These are phyloP conservation scores for Penaeus indicus DNA, from an alignment of 1,140 invertebrate species.

Conservation along the genomic window DNA sequence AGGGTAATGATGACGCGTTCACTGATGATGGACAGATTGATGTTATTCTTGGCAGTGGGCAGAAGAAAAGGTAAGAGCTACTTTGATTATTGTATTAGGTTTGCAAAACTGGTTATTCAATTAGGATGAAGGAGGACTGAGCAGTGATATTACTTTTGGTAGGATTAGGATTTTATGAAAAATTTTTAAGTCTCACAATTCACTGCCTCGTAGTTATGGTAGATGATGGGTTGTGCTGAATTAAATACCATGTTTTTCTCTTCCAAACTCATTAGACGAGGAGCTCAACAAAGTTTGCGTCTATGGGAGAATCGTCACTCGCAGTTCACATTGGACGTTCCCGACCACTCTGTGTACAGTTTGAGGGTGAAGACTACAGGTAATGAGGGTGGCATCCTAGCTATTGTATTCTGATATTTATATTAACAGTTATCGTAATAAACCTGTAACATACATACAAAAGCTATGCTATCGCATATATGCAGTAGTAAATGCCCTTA, in stretches of 20 bases:
- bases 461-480: too few species aligned
- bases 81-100: neutral
- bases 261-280: conserved; percentile 76
- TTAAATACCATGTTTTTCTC: conserved; percentile 67
- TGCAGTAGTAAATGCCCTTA: too few species aligned
- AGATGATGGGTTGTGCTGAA: conserved; percentile 33
- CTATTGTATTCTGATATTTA: too few species aligned
- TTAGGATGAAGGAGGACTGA: too few species aligned
- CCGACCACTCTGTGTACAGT: conserved; percentile 94
- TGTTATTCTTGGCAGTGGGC: conserved; percentile 90
- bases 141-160: too few species aligned
- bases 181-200: too few species aligned
- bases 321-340: conserved; percentile 95
- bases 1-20: conserved; percentile 97
- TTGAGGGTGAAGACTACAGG: conserved; percentile 88
- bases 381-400: conserved; percentile 44
- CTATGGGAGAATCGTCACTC: conserved; percentile 91
- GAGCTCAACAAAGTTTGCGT: conserved; percentile 93
- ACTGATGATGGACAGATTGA: conserved; percentile 99
- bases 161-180: too few species aligned
- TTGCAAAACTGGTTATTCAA: neutral
- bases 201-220: neutral
- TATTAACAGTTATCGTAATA: too few species aligned
- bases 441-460: too few species aligned
- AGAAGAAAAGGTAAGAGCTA: conserved; percentile 82